Conservation (phyloP, 2,888 invertebrate genomes). For the Loripinus fragilis region DNA sequence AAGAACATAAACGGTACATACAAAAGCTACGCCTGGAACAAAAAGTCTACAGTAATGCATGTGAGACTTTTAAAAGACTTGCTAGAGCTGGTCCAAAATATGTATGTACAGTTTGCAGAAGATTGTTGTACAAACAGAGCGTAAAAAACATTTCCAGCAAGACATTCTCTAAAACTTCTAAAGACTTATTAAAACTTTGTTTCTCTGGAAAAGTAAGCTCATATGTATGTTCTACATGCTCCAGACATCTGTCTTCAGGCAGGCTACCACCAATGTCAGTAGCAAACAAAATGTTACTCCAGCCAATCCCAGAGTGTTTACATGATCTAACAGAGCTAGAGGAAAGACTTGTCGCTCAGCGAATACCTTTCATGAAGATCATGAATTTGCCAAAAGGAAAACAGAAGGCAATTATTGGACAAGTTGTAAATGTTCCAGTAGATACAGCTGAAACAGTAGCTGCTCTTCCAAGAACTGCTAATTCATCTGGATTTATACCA, state of each 20-base stretch:
- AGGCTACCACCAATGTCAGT: constrained; percentile 5
- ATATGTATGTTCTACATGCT: constrained; percentile 17
- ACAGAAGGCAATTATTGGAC: constrained; percentile 24
- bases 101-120: not conserved
- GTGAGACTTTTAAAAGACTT: not conserved
- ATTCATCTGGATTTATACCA: constrained; percentile 16
- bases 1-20: too few species aligned
- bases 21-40: too few species aligned
- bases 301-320: constrained; percentile 4
- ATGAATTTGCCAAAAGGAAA: constrained; percentile 15
- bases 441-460: constrained; percentile 5
- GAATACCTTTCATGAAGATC: constrained; percentile 38
- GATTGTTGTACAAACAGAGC: not conserved
- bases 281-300: not conserved
- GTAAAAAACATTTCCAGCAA: not conserved
- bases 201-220: not conserved
- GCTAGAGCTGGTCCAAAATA: not conserved
- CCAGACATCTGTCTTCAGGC: not conserved
- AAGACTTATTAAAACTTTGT: not conserved
- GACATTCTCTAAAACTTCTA: too few species aligned
- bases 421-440: constrained; percentile 39
- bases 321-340: constrained; percentile 2
- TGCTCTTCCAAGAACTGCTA: constrained; percentile 17
- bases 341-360: constrained; percentile 8
- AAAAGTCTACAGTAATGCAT: not conserved